Conservation (phyloP, 53 echinoderm and acorn worm genomes). For the Zoroaster sp. region DNA sequence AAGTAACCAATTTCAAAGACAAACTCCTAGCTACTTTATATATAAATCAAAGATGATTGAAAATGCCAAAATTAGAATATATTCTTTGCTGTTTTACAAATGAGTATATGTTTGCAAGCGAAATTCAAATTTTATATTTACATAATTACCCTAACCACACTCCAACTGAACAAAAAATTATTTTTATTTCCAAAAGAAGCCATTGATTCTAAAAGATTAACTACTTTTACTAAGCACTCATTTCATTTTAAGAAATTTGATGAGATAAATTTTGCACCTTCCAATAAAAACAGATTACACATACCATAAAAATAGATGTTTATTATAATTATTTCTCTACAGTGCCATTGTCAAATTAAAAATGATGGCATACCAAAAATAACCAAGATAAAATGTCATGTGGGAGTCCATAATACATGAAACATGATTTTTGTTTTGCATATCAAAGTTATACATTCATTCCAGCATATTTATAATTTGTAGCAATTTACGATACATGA, state of each 20-base stretch:
- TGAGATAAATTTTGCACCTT: not conserved
- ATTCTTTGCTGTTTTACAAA: constrained; percentile 20
- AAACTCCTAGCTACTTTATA: not conserved
- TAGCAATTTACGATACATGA: not conserved
- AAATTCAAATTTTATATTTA: constrained; percentile 5
- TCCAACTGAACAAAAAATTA: not conserved
- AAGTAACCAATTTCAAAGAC: not conserved
- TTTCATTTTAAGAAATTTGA: not conserved
- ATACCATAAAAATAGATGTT: not conserved
- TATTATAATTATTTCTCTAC: no score
- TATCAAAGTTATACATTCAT: not conserved
- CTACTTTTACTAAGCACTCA: not conserved
- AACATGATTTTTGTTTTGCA: not conserved
- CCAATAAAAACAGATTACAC: not conserved
- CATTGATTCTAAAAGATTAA: not conserved
- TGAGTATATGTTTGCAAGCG: constrained; percentile 29
- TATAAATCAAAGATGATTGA: not conserved
- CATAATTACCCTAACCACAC: not conserved
- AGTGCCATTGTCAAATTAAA: no score
- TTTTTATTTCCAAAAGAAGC: not conserved
- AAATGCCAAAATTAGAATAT: not conserved
- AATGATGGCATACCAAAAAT: not conserved
- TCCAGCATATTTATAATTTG: not conserved
- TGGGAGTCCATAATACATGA: not conserved
- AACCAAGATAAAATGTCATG: not conserved